Evolutionary conservation across 2,113 vertebrate species (phyloP).

Genomic region (Gobius niger): DNA sequence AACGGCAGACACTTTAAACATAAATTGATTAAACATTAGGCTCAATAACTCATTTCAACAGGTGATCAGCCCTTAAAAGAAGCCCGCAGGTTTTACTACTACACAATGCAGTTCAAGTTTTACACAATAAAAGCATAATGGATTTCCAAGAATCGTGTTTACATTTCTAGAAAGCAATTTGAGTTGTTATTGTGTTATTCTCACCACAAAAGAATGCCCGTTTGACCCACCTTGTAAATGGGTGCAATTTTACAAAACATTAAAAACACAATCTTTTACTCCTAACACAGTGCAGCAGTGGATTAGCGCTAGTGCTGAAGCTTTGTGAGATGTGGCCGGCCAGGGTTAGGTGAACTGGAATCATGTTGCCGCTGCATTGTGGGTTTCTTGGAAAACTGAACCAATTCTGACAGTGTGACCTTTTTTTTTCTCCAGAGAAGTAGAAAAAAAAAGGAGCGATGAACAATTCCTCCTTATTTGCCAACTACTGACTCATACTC

Average conservation of each 20-base stretch:
- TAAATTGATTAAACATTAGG: background rate
- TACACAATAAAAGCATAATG: background rate
- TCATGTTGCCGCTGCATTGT: background rate
- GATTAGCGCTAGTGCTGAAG: constrained; percentile 8
- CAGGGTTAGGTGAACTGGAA: too few relatives aligned
- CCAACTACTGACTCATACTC: constrained; percentile 30
- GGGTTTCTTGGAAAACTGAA: constrained; percentile 11
- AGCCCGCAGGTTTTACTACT: background rate
- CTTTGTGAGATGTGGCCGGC: constrained; percentile 4
- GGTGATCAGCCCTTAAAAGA: background rate
- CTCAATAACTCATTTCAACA: background rate
- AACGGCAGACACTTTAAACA: background rate
- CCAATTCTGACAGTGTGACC: constrained; percentile 4
- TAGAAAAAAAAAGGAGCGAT: constrained; percentile 20
- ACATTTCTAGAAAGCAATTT: background rate
- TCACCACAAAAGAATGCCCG: constrained; percentile 18
- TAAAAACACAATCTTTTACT: constrained; percentile 17
- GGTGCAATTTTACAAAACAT: constrained; percentile 15
- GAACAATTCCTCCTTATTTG: constrained; percentile 6
- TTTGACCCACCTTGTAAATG: constrained; percentile 43
- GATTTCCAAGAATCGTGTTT: background rate
- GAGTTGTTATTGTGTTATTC: constrained; percentile 24
- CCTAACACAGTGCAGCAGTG: background rate
- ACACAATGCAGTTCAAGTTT: too few relatives aligned
- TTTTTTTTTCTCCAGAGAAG: background rate